Evolutionary conservation across 2,888 invertebrate genomes (phyloP), one percentile per base, ranked within the genome.

Genomic region (Agrochola circellaris): DNA sequence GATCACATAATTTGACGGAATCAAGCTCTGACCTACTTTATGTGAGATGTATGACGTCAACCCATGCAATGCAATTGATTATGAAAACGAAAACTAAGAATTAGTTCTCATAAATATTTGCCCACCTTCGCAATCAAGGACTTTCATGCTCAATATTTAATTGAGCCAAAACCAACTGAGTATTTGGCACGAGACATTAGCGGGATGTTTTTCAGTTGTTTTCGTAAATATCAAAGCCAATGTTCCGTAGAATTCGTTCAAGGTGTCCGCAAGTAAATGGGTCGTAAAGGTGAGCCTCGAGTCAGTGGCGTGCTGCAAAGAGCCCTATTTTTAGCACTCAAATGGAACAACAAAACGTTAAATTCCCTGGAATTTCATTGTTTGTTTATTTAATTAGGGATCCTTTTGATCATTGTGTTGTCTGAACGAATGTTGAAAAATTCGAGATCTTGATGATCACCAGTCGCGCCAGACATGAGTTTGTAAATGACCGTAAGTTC

Each of bases 141-240:
- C 23, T 56, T 64, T 30, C 13, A 61, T 34, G 51, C 30, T 48
- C 58, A 77, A 82, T 72, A 85, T 68, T 72, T 26, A n/a, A 77
- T 67, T 73, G 61, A 56, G 79, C 84, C 86, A 86, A 86, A 75
- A 79, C 42, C 42, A 86, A 75, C 75, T 30, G 56, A 67, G 60
- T 26, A 73, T 75, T 77, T 86, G 79, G 79, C 83, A 85, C 69
- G 30, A 45, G 38, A 67, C 17, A 70, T 61, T n/a, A 45, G 6
- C 48, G 17, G 54, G 51, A 45, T 61, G 45, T 69, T 61, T 58
- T 75, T 42, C 68, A 56, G 61, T 74, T 74, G 83, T 83, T 86
- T 74, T 84, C 60, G n/a, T 64, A 61, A 66, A 75, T 83, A 79
- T 86, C 86, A 86, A 86, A 84, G 86, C 61, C 30, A 82, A 64